A percentile compares a stretch with the other conserved stretches of the same genome.
These are phyloP conservation scores for Vanessa tameamea DNA, from an alignment of 1,140 invertebrate species.

Conservation along the genomic window DNA sequence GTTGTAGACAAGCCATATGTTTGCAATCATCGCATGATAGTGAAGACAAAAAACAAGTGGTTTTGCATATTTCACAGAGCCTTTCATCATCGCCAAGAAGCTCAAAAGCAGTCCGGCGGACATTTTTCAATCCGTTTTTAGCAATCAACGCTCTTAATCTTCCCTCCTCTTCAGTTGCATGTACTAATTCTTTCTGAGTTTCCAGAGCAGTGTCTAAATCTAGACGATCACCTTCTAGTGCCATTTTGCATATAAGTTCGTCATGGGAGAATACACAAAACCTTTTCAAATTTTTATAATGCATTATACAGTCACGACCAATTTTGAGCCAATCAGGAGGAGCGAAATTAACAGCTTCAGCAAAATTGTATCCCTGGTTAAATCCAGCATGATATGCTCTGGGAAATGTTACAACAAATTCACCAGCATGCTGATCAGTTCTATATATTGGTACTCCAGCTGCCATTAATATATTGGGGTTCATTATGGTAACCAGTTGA, in stretches of 20 bases:
- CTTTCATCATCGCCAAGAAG: slow-evolving; percentile 96
- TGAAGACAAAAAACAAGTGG: slow-evolving; percentile 98
- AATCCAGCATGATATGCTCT: slow-evolving; percentile 99
- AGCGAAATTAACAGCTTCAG: slow-evolving; percentile 99
- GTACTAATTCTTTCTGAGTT: slow-evolving; percentile 92
- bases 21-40: slow-evolving; percentile 92
- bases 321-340: slow-evolving; percentile 98
- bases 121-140: slow-evolving; percentile 89
- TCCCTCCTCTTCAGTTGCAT: slow-evolving; percentile 92
- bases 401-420: slow-evolving; percentile 99
- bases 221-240: slow-evolving; percentile 92
- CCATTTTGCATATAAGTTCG: slow-evolving; percentile 99
- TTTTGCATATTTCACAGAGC: slow-evolving; percentile 97
- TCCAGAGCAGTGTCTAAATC: slow-evolving; percentile 92
- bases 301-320: slow-evolving; percentile 95
- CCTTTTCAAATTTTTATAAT: slow-evolving; percentile 95
- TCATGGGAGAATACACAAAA: slow-evolving; percentile 99
- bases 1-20: slow-evolving; percentile 93
- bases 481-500: slow-evolving; percentile 98
- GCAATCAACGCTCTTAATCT: slow-evolving; percentile 88
- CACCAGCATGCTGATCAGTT: slow-evolving; percentile 98
- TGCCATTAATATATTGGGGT: slow-evolving; percentile 96
- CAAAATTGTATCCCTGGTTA: slow-evolving; percentile 99
- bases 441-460: slow-evolving; percentile 88
- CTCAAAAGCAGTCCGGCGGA: slow-evolving; percentile 95